Base-by-base conservation (phyloP, 2,797 vertebrate genomes). In the Protosalanx chinensis region DNA sequence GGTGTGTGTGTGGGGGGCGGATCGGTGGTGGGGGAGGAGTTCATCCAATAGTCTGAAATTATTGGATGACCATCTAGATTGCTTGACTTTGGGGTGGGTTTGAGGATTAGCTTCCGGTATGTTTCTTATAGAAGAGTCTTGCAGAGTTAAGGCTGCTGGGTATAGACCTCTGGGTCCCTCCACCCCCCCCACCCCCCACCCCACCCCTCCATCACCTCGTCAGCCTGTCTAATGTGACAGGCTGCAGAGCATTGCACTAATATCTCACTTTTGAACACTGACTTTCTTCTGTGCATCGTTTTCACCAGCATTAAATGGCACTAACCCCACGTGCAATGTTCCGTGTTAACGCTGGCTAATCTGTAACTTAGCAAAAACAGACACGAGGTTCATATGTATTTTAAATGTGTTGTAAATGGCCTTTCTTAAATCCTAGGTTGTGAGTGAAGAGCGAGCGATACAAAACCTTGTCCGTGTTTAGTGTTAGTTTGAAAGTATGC, bases 381-480 rank as follows among this genome's bases (percentile, higher is more conserved):
- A 46, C 41, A 12, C 7, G 10, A 3, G 41, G 10, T 13, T 46
- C 10, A 46, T 46, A 10, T 37, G 35, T 37, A 8, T 37, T 37
- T 37, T 0, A 37, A 37, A 35, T 35, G 6, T 41, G 37, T 41
- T 41, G 8, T 10, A 41, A 41, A 46, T 46, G 12, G 13, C 41
- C 41, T 46, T 46, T 46, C 41, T 13, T 46, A 13, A 46, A 32
- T 33, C 5, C 49, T 71, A 56, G 57, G 58, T 51, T 18, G 49
- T 51, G 63, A 57, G 15, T 20, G 5, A 18, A 33, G n/a, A 41
- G 49, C 33, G 16, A 68, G 20, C 18, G 23, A 13, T 5, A 41
- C 60, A 67, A 32, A 57, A 32, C 71, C 67, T 64, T 23, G 33
- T 62, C 30, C 59, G 10, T 64, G 46, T 73, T 74, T 58, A 1